phyloP scores from a whole-genome alignment of 92 coral and sea anemone species.

The Palythoa caribaeorum region DNA sequence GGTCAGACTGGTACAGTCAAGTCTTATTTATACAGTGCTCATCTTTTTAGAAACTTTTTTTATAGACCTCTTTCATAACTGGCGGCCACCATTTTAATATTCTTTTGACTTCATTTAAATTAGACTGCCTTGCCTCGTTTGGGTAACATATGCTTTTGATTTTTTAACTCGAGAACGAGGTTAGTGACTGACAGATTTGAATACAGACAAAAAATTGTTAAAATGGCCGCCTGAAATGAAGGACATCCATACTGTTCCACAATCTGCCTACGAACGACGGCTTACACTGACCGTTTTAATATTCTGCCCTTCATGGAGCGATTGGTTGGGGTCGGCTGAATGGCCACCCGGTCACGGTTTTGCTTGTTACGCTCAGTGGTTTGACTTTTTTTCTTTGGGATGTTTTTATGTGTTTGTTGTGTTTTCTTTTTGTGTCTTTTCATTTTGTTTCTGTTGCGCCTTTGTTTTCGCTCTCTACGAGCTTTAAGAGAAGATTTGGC shows the following conservation, averaged over 20 bases:
- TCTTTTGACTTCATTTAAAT: no score
- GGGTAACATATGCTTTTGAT: no score
- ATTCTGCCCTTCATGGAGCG: constrained; percentile 31
- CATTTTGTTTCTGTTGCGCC: constrained; percentile 33
- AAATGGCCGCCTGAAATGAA: no score
- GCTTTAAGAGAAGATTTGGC: background rate
- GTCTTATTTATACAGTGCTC: background rate
- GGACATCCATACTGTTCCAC: no score
- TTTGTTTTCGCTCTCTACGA: constrained; percentile 35
- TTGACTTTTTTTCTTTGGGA: background rate
- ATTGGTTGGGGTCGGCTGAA: constrained; percentile 20
- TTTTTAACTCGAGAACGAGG: no score
- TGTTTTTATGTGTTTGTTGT: background rate
- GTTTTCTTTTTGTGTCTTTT: background rate
- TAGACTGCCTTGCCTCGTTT: no score
- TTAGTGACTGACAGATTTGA: no score
- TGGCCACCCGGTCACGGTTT: background rate
- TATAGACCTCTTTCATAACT: no score
- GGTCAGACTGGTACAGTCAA: background rate
- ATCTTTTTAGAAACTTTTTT: background rate
- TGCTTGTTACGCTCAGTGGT: background rate
- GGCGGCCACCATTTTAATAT: no score
- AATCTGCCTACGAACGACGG: background rate
- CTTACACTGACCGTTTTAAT: background rate
- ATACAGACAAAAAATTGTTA: background rate